Evolutionary conservation across 2,113 vertebrate species (phyloP), one percentile per base, ranked within the genome.

Genomic region (Maccullochella peelii): DNA sequence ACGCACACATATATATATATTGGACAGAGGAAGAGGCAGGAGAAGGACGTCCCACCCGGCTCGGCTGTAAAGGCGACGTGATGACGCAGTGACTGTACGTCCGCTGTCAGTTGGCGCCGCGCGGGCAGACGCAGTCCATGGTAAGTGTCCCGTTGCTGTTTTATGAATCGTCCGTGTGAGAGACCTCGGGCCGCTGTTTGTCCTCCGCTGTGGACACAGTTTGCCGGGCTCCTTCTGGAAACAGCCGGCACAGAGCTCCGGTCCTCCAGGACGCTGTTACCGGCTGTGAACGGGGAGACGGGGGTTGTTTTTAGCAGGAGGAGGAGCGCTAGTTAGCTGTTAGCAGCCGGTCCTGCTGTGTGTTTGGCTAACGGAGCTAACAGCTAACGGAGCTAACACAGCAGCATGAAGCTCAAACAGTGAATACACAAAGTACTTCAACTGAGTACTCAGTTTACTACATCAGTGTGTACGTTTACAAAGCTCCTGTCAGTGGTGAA

Each of bases 91-190:
- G 0, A 4, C 6, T 2, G 1, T n/a, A 1, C 67, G 77, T 62
- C 2, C 0, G 2, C 3, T 6, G 20, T 21, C 27, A 9, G 0
- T 38, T 5, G 50, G n/a, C 55, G 59, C 61, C 58, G 33, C 33
- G 33, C 33, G 63, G 11, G 14, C 36, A 33, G 55, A 88, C 92
- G 86, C 86, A 87, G 90, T 63, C 83, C 2, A 87, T 90, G 93
- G 93, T 93, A 83, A 94, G 93, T 87, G 75, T 70, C 11, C 1
- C 23, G 8, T 20, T 33, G 38, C 25, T 1, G 12, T 7, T 7
- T 11, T 40, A 14, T 20, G 47, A 20, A 23, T 5, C 23, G 67
- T 47, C 10, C 6, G 0, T 42, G 42, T 33, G 18, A 3, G 18
- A 0, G 44, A 2, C 2, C 4, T 1, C 15, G 50, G 4, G 33